phyloP scores from a whole-genome alignment of 1,140 invertebrate genomes.

The Hirudo medicinalis region DNA sequence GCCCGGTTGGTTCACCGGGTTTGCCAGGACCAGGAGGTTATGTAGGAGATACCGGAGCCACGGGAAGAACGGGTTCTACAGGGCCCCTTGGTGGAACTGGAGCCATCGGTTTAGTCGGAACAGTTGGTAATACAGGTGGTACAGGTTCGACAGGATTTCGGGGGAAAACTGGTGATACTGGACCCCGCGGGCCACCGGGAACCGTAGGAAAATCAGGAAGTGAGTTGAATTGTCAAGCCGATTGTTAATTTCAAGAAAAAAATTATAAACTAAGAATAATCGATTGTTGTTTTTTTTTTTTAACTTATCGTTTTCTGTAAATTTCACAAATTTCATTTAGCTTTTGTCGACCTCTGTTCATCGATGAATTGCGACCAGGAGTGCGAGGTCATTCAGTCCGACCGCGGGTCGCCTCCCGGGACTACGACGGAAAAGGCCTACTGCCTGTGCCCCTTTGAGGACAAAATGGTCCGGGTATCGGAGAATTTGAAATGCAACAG shows the following conservation, averaged over 20 bases:
- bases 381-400: neutral
- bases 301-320: neutral
- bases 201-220: neutral
- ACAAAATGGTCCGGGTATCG: neutral
- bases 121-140: neutral
- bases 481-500: constrained; percentile 2
- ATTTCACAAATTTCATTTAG: neutral
- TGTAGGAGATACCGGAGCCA: constrained; percentile 2
- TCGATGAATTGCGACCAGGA: constrained; percentile 5
- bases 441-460: neutral
- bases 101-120: neutral
- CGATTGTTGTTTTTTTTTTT: no score
- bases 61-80: neutral
- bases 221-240: neutral
- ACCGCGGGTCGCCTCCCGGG: neutral
- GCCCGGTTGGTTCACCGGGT: constrained; percentile 10
- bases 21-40: neutral
- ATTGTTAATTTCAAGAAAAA: neutral
- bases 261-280: neutral
- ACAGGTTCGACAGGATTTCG: constrained; percentile 14
- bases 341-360: neutral
- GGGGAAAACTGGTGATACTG: neutral
- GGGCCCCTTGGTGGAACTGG: constrained; percentile 3
- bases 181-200: neutral
- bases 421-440: neutral